These are phyloP conservation scores for Synanthedon vespiformis DNA, from an alignment of 2,888 invertebrate species.

Conservation along the genomic window DNA sequence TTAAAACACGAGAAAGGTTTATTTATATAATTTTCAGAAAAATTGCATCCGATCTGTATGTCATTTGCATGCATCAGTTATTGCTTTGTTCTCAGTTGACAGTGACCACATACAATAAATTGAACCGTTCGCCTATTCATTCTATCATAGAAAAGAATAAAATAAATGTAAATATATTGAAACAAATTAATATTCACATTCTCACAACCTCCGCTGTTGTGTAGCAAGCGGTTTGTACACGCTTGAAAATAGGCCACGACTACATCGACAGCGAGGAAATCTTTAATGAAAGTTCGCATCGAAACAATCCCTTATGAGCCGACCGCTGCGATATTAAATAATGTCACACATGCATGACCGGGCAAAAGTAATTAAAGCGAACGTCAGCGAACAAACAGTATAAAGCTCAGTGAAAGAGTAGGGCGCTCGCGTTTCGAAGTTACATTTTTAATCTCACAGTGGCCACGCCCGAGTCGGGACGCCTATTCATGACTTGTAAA, in stretches of 20 bases:
- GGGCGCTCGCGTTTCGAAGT: constrained; percentile 35
- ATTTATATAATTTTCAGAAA: too few relatives aligned
- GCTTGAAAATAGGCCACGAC: neutral
- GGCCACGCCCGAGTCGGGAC: constrained; percentile 49
- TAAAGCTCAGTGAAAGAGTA: constrained; percentile 33
- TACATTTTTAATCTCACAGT: constrained; percentile 60
- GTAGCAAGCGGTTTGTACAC: neutral
- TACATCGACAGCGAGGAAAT: constrained; percentile 5
- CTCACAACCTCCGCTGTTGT: too few relatives aligned
- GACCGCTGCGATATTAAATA: constrained; percentile 30
- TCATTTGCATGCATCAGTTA: too few relatives aligned
- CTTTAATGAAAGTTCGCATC: constrained; percentile 16
- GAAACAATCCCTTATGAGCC: constrained; percentile 23
- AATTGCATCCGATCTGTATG: too few relatives aligned
- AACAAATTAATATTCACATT: too few relatives aligned
- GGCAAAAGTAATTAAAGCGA: constrained; percentile 50
- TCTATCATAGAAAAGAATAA: too few relatives aligned
- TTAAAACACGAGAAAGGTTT: too few relatives aligned
- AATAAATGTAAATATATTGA: too few relatives aligned
- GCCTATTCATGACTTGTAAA: constrained; percentile 55
- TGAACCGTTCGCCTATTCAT: too few relatives aligned
- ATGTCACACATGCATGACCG: constrained; percentile 38
- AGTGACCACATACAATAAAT: too few relatives aligned
- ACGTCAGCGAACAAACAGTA: constrained; percentile 37
- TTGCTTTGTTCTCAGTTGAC: too few relatives aligned